Conservation (phyloP, 2,113 vertebrate genomes). For the Crotalus horridus region DNA sequence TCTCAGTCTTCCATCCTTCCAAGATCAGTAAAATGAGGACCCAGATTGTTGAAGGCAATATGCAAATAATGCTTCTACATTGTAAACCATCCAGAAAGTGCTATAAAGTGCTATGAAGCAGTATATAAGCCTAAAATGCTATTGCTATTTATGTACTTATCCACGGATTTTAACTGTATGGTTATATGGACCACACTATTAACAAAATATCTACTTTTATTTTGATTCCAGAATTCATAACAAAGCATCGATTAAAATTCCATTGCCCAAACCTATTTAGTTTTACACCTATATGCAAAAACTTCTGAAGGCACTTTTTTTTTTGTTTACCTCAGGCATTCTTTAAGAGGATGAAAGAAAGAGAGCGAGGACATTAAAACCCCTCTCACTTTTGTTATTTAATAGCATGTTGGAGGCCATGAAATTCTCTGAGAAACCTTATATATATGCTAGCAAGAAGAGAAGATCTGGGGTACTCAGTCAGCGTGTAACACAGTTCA, state of each 20-base stretch:
- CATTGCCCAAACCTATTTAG: not conserved
- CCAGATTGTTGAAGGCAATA: not conserved
- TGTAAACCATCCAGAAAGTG: not conserved
- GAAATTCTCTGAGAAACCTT: conserved; percentile 21
- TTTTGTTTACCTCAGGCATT: not conserved
- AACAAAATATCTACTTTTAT: not conserved
- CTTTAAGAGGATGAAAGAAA: conserved; percentile 18
- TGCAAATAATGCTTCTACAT: not conserved
- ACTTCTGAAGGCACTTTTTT: not conserved
- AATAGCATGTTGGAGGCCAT: not conserved
- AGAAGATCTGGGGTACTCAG: not conserved
- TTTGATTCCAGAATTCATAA: not conserved
- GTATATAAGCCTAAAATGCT: not conserved
- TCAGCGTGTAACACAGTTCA: conserved; percentile 34
- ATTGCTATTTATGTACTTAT: not conserved
- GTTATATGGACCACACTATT: too few species aligned
- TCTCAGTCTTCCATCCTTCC: not conserved
- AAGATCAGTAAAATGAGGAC: not conserved
- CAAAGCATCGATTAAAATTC: not conserved
- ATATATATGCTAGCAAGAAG: not conserved
- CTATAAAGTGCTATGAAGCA: not conserved
- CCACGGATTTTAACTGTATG: not conserved
- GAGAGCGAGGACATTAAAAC: not conserved
- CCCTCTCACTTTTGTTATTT: not conserved
- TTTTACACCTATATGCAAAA: not conserved